These are phyloP conservation scores for Metellina segmentata DNA, from an alignment of 2,888 invertebrate species.

Conservation along the genomic window DNA sequence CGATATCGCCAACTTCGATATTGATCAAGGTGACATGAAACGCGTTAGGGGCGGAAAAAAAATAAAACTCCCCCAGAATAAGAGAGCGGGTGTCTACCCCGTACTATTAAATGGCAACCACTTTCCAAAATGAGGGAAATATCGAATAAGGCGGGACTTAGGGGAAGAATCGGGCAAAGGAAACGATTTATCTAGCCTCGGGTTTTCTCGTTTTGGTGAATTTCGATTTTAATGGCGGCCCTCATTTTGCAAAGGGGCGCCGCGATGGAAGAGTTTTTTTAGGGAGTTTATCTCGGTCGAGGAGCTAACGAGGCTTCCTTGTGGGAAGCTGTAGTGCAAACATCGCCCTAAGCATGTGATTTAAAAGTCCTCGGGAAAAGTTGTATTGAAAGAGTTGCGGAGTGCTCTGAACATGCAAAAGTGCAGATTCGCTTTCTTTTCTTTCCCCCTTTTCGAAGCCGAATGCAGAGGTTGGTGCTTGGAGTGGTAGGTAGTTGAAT, in stretches of 20 bases:
- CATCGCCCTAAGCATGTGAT: background rate
- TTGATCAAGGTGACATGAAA: conserved; percentile 69
- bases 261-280: background rate
- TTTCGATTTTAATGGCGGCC: conserved; percentile 37
- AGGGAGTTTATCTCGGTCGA: background rate
- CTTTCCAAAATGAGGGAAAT: conserved; percentile 58
- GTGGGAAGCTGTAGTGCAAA: background rate
- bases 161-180: conserved; percentile 12
- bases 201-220: conserved; percentile 53
- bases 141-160: conserved; percentile 50
- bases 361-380: background rate
- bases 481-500: too few relatives aligned
- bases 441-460: background rate
- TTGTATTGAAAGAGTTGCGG: background rate
- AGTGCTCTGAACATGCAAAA: background rate
- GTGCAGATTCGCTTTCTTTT: background rate
- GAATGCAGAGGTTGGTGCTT: background rate
- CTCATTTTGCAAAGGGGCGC: conserved; percentile 5
- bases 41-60: conserved; percentile 31
- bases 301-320: background rate
- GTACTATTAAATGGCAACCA: conserved; percentile 58
- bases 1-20: conserved; percentile 46
- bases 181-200: conserved; percentile 61
- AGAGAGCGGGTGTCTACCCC: conserved; percentile 10
- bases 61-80: conserved; percentile 38